Evolutionary conservation across 2,797 vertebrate genomes (phyloP), one percentile per base, ranked within the genome.

Genomic region (Sus cebifrons): DNA sequence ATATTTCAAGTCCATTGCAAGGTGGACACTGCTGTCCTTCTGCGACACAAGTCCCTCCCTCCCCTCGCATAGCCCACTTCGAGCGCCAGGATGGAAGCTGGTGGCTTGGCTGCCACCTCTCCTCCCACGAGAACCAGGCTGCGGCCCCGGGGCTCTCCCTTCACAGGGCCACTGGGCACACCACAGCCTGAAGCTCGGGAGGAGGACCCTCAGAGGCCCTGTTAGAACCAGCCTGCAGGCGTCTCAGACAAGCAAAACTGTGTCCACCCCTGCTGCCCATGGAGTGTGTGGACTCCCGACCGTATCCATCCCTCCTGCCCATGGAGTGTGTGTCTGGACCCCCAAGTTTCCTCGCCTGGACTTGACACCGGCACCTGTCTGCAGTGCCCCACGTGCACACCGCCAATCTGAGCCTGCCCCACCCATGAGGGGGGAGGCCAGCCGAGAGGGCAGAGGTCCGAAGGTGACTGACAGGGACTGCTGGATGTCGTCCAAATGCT

Each of bases 341-440:
- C 58, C 4, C 2, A 44, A 56, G 54, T 3, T 1, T 4, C 81
- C 56, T 77, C 1, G 10, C 70, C 56, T 20, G 7, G 44, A 70
- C 12, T 64, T 67, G 62, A 77, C 52, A 78, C 8, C 1, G 5
- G n/a, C 17, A 6, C 75, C 56, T 5, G 3, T 56, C 71, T 32
- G 23, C 68, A 25, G 36, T 14, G 75, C 54, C 75, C 71, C 40
- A 49, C 25, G 71, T 1, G 2, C 23, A 73, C 29, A 20, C 40
- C 21, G 27, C 67, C 68, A 10, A 20, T 60, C 52, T 1, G 9
- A 18, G 52, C 87, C 60, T 7, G 16, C 25, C 81, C 29, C 0
- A 0, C n/a, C 10, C 3, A 2, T 0, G 15, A 44, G 4, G 3
- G 54, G 68, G 36, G 20, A 60, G 17, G 21, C 15, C 0, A n/a